These are phyloP conservation scores for Percopsis omiscomaycus DNA, from an alignment of 2,797 vertebrate genomes.

Conservation along the genomic window DNA sequence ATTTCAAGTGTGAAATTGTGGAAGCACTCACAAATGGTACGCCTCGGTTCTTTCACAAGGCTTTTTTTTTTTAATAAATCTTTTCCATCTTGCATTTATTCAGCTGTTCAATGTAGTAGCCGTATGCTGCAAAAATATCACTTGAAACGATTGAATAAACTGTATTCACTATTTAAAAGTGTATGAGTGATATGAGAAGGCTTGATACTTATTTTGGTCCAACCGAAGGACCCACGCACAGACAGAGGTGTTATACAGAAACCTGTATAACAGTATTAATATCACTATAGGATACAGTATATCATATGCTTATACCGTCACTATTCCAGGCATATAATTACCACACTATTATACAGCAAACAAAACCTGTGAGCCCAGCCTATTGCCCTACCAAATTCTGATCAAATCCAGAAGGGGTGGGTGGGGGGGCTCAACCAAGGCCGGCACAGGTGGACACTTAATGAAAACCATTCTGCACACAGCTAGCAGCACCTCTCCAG, in stretches of 20 bases:
- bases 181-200: too few relatives aligned
- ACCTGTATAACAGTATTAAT: neutral
- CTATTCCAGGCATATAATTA: slow-evolving; percentile 15
- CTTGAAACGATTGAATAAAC: too few relatives aligned
- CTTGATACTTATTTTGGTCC: too few relatives aligned
- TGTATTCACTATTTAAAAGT: too few relatives aligned
- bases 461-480: slow-evolving; percentile 45
- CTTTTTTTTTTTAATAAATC: slow-evolving; percentile 38
- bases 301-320: neutral
- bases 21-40: slow-evolving; percentile 28
- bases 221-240: too few relatives aligned
- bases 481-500: slow-evolving; percentile 28
- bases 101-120: too few relatives aligned
- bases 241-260: neutral
- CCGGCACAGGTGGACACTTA: slow-evolving; percentile 64
- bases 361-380: slow-evolving; percentile 31
- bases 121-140: too few relatives aligned
- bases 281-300: neutral
- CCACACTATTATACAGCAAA: slow-evolving; percentile 18
- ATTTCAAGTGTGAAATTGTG: slow-evolving; percentile 53
- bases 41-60: slow-evolving; percentile 37
- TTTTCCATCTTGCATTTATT: too few relatives aligned
- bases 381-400: slow-evolving; percentile 37
- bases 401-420: slow-evolving; percentile 47
- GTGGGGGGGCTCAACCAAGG: slow-evolving; percentile 36